phyloP scores from a whole-genome alignment of 2,888 invertebrate genomes.

The Meliscaeva auricollis region DNA sequence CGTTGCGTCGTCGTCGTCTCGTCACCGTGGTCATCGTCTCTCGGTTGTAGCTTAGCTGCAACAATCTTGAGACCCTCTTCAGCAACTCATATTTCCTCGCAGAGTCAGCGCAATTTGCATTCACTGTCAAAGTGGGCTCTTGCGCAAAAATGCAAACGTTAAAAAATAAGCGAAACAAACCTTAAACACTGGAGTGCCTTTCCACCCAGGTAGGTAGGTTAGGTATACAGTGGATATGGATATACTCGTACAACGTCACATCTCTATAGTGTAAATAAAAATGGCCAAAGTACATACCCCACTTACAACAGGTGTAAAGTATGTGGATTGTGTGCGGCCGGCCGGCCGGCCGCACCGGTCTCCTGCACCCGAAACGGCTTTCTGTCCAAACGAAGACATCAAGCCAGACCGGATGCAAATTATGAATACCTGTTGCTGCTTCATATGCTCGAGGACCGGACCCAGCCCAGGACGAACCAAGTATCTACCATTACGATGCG shows the following conservation, averaged over 20 bases:
- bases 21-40: background rate
- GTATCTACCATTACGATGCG: slow-evolving; percentile 9
- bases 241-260: slow-evolving; percentile 32
- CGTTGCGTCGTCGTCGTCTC: background rate
- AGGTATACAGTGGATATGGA: slow-evolving; percentile 1
- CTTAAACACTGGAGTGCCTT: slow-evolving; percentile 24
- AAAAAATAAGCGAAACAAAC: slow-evolving; percentile 31
- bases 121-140: slow-evolving; percentile 48
- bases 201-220: background rate
- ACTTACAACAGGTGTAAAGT: slow-evolving; percentile 66
- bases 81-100: slow-evolving; percentile 38
- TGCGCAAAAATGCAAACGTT: slow-evolving; percentile 45
- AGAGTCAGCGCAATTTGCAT: slow-evolving; percentile 57
- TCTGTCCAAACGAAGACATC: slow-evolving; percentile 68
- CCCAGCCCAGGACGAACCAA: slow-evolving; percentile 52
- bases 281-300: slow-evolving; percentile 41
- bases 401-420: slow-evolving; percentile 74
- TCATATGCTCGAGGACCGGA: slow-evolving; percentile 38
- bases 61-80: slow-evolving; percentile 43
- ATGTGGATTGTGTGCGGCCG: background rate
- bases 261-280: slow-evolving; percentile 52
- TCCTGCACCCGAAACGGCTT: slow-evolving; percentile 36
- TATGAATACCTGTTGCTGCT: slow-evolving; percentile 65
- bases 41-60: background rate
- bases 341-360: no score